Evolutionary conservation across 2,797 vertebrate species (phyloP).

Genomic region (Fistularia commersonii): DNA sequence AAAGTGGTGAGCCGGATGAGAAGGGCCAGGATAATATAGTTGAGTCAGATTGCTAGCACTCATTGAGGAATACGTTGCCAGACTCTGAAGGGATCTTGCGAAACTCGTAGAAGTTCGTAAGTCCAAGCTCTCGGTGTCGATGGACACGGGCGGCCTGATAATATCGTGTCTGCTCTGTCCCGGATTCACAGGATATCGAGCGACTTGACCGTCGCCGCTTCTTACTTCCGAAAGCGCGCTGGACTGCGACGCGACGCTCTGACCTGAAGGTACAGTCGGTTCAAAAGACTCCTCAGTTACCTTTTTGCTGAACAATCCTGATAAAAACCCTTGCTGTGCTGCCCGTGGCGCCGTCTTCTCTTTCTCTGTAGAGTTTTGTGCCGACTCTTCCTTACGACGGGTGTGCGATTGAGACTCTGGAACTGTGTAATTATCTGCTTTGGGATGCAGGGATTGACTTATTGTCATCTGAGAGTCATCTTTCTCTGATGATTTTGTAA

Average conservation of each 20-base stretch:
- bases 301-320: constrained; percentile 76
- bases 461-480: constrained; percentile 31
- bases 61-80: constrained; percentile 51
- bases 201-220: constrained; percentile 46
- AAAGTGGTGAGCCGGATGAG: constrained; percentile 38
- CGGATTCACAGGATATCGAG: constrained; percentile 53
- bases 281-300: constrained; percentile 65
- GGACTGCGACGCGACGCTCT: constrained; percentile 24
- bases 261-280: constrained; percentile 29
- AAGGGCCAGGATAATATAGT: constrained; percentile 44
- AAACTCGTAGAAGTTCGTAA: constrained; percentile 71
- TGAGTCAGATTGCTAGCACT: constrained; percentile 66
- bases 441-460: constrained; percentile 35
- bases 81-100: constrained; percentile 65
- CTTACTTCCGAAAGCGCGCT: constrained; percentile 21
- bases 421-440: constrained; percentile 4
- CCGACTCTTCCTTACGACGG: constrained; percentile 26
- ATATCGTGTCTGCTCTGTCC: constrained; percentile 58
- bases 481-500: constrained; percentile 62
- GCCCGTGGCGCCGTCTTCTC: constrained; percentile 48
- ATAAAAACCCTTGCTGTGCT: constrained; percentile 73
- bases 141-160: constrained; percentile 42
- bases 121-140: constrained; percentile 70
- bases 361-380: constrained; percentile 52
- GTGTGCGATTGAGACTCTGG: constrained; percentile 28